Base-by-base conservation (phyloP, 2,797 vertebrate genomes). In the Diplodus sargus region DNA sequence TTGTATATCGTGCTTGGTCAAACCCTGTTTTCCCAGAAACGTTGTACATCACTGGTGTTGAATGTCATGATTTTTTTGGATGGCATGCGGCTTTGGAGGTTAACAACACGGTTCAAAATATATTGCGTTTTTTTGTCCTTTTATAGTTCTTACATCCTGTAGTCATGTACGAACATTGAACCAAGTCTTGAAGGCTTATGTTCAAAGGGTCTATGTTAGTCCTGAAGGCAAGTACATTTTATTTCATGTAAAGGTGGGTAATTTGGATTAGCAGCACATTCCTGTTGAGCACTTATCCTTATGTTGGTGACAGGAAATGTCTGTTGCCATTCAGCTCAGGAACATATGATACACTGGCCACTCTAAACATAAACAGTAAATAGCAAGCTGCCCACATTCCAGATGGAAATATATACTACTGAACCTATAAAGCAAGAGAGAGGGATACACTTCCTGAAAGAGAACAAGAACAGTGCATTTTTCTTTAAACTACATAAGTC, bases 1-100 rank as follows among this genome's bases (percentile, higher is more conserved):
- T 92, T 93, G 84, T 70, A 54, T 81, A 63, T 81, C 78, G 42
- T 89, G 81, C 70, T 85, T 89, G 89, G 85, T 90, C 68, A 83
- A 91, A 86, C 79, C 75, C 67, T 86, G 74, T 89, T 90, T 94
- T 93, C 89, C 83, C 82, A 85, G 85, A 88, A 93, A 86, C 78
- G 81, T 83, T 82, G 78, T 84, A 72, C 85, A 85, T 89, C 80
- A 76, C 77, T 88, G 84, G 85, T 63, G 65, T 75, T 84, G 76
- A 75, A 90, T 85, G 81, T 78, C 47, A 57, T 67, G 66, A 57
- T 79, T 79, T 78, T 83, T 85, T 88, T 64, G 72, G 76, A 56
- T 57, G 70, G 22, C 16, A 0, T 73, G 77, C 80, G 85, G 80
- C 62, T 91, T 85, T 54, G 61, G 74, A 87, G 74, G 84, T 82